Base-by-base conservation (phyloP, 1,140 invertebrate genomes). In the Phthorimaea operculella region DNA sequence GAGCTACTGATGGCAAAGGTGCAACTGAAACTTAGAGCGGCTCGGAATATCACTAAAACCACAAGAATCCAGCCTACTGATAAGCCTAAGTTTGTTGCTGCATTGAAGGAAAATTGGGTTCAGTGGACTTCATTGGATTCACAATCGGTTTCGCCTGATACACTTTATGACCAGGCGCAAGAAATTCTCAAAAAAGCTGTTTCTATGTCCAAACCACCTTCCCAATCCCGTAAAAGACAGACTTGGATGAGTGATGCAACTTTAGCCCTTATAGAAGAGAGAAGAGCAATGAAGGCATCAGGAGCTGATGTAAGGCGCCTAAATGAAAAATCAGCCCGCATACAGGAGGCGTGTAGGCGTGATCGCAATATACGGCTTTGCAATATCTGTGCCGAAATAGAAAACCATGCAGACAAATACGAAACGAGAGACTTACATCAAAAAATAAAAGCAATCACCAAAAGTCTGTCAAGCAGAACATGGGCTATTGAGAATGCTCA, bases 251-350 rank as follows among this genome's bases (percentile, higher is more conserved):
- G 15, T 12, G 47, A 54, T 17, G 14, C 10, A 5, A 59, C 57
- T 45, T 36, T 54, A 3, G 34, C 16, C 11, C 52, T 59, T 11
- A 48, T 59, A 9, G 57, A 59, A 12, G 57, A 59, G n/a, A 59
- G 57, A 33, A 47, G 57, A 14, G 44, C 11, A 4, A 9, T 54
- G 34, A 59, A 54, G 50, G 34, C 34, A 1, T 8, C n/a, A 18
- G 57, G 52, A 16, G 52, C 52, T 10, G 21, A 51, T 18, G 28
- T 54, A 3, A 51, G 45, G 44, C 9, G 28, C 2, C 8, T 54
- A 6, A 59, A 59, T 36, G 10, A 39, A 7, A 17, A 51, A 14
- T 54, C 47, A 33, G 18, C 33, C 14, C 8, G 33, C 33, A 51
- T 59, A 10, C 57, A 59, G 14, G 28, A 33, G 0, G 18, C 10